phyloP scores from a whole-genome alignment of 2,888 invertebrate genomes.

The Erynnis tages region DNA sequence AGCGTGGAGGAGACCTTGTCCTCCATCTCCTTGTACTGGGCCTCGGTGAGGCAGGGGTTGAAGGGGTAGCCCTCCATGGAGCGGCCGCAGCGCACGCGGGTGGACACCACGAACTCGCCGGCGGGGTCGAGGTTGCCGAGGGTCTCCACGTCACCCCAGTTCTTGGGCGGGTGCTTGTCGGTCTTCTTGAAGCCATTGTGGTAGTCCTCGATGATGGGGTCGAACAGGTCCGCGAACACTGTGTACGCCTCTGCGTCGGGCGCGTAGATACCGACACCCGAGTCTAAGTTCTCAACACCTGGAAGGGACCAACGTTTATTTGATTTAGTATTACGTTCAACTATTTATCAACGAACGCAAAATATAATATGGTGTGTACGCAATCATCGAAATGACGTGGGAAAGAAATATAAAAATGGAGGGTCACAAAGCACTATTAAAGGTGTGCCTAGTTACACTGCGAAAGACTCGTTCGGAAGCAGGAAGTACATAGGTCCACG shows the following conservation, averaged over 20 bases:
- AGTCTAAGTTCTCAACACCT: constrained; percentile 97
- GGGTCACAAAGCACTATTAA: no score
- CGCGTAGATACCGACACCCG: constrained; percentile 98
- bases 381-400: no score
- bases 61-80: constrained; percentile 97
- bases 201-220: constrained; percentile 99
- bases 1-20: constrained; percentile 91
- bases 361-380: no score
- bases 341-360: no score
- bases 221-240: constrained; percentile 95
- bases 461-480: no score
- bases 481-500: no score
- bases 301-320: constrained; percentile 39
- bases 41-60: constrained; percentile 98
- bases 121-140: constrained; percentile 96
- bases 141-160: constrained; percentile 95
- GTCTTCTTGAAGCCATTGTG: constrained; percentile 97
- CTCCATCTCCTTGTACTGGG: constrained; percentile 99
- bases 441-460: no score
- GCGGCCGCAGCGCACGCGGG: constrained; percentile 97
- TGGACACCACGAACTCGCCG: constrained; percentile 95
- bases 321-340: not conserved
- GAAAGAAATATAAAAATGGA: no score
- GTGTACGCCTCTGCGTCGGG: constrained; percentile 98
- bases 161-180: constrained; percentile 95